Percentiles rank a stretch among this genome's conserved stretches.
Evolutionary conservation across 2,888 invertebrate species (phyloP).

Genomic region (Troglohyphantes excavatus): DNA sequence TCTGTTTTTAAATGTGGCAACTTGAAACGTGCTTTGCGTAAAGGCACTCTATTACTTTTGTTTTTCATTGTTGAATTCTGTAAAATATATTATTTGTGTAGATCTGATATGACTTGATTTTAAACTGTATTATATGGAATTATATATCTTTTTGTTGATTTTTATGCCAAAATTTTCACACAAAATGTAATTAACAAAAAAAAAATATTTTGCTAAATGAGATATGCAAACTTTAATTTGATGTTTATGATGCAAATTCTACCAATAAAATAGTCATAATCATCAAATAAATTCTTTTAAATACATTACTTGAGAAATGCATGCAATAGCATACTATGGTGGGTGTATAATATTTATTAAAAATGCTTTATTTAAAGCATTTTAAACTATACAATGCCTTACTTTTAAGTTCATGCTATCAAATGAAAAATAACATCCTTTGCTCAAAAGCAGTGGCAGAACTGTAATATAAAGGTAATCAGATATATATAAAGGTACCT

Average conservation of each 20-base stretch:
- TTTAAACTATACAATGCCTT: too few relatives aligned
- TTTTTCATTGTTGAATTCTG: background rate
- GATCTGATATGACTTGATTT: constrained; percentile 19
- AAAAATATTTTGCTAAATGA: constrained; percentile 34
- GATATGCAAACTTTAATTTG: constrained; percentile 14
- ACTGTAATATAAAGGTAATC: constrained; percentile 19
- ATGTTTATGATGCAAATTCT: constrained; percentile 13
- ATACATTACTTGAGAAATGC: too few relatives aligned
- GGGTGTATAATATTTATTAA: background rate
- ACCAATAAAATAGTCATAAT: too few relatives aligned
- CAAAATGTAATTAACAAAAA: background rate
- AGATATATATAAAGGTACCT: background rate
- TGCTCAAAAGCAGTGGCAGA: constrained; percentile 31
- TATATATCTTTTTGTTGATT: constrained; percentile 1
- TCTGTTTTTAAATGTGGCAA: constrained; percentile 40
- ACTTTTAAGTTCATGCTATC: too few relatives aligned
- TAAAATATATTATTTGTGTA: constrained; percentile 2
- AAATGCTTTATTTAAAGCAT: background rate
- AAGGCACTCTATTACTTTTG: too few relatives aligned
- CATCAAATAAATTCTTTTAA: background rate
- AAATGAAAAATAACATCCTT: too few relatives aligned
- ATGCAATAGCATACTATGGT: background rate
- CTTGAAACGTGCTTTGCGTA: background rate
- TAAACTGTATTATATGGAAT: background rate
- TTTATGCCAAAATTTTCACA: background rate